These are phyloP conservation scores for Radopholus similis DNA, from an alignment of 1,140 invertebrate genomes.

Conservation along the genomic window DNA sequence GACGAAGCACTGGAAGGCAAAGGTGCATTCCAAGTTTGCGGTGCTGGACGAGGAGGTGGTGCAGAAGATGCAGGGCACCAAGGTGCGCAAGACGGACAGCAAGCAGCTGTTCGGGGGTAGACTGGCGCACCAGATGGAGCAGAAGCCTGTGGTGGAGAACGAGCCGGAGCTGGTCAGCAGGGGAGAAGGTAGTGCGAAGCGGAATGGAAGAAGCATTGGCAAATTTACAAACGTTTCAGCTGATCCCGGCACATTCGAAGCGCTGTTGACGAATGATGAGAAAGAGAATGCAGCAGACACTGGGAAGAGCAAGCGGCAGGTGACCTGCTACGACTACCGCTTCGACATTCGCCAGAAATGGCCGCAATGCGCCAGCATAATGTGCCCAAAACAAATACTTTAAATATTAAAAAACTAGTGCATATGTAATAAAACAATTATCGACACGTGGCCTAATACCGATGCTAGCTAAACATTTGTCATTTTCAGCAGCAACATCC, in stretches of 20 bases:
- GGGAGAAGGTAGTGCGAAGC: neutral
- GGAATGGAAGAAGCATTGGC: neutral
- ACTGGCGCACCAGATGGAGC: neutral
- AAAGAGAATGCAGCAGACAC: neutral
- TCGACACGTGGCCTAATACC: too few species aligned
- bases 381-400: neutral
- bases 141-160: neutral
- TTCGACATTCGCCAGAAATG: constrained; percentile 18
- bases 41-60: neutral
- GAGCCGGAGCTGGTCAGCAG: neutral
- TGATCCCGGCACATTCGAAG: neutral
- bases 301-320: too few species aligned
- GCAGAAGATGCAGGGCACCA: too few species aligned
- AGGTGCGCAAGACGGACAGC: neutral
- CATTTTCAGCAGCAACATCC: constrained; percentile 31
- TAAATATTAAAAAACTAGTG: too few species aligned
- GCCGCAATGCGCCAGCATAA: constrained; percentile 10
- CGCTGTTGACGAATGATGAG: neutral
- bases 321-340: neutral
- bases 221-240: neutral
- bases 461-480: neutral
- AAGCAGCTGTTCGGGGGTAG: neutral
- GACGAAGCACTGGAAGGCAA: neutral
- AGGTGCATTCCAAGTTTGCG: neutral
- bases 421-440: too few species aligned